These are phyloP conservation scores for Paracanthobrama guichenoti DNA, from an alignment of 2,113 vertebrate genomes.

Conservation along the genomic window DNA sequence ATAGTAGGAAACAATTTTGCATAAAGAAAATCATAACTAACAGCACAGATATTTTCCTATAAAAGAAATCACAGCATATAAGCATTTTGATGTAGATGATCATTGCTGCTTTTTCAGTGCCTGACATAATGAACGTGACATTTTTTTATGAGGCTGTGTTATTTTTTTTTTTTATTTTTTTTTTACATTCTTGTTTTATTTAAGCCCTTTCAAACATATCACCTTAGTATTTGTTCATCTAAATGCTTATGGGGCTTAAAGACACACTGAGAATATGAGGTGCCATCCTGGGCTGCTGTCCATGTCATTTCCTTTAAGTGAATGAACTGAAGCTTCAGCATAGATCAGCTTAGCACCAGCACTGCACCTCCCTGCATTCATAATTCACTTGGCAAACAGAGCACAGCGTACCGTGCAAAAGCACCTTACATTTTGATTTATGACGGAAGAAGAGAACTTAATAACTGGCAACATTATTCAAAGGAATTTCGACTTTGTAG, in stretches of 20 bases:
- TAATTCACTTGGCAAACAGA: slow-evolving; percentile 1
- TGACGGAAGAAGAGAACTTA: slow-evolving; percentile 62
- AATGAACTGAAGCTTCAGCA: slow-evolving; percentile 63
- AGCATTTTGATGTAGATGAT: neutral
- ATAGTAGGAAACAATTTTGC: too few species aligned
- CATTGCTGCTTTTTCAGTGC: neutral
- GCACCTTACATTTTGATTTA: slow-evolving; percentile 68
- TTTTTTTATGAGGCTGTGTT: neutral
- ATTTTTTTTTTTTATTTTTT: neutral
- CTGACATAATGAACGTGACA: neutral
- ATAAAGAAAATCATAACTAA: neutral
- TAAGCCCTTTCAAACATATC: neutral
- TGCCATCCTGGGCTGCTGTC: slow-evolving; percentile 59
- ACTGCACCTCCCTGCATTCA: slow-evolving; percentile 18
- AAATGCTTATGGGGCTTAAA: neutral
- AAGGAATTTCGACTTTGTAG: slow-evolving; percentile 73
- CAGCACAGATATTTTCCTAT: neutral
- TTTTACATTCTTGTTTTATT: neutral
- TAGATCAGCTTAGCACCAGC: slow-evolving; percentile 61
- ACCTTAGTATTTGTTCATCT: neutral
- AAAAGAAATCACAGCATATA: neutral
- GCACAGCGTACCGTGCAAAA: neutral
- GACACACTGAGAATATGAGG: slow-evolving; percentile 28
- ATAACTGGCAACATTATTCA: slow-evolving; percentile 72
- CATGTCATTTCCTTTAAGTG: slow-evolving; percentile 67